These are phyloP conservation scores for Chaetodon trifasciatus DNA, from an alignment of 2,797 vertebrate genomes.

Conservation along the genomic window DNA sequence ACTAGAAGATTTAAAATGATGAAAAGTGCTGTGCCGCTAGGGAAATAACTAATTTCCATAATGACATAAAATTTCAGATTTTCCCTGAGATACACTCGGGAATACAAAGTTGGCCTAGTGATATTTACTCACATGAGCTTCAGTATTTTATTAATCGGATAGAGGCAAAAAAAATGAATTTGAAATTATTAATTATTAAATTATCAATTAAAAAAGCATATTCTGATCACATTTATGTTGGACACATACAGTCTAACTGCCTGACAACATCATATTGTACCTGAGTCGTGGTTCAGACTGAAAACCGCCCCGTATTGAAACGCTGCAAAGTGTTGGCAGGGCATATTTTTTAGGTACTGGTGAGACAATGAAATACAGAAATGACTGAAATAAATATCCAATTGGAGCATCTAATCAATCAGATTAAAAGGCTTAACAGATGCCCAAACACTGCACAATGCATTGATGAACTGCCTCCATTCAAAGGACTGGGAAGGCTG, in stretches of 20 bases:
- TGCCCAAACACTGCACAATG: neutral
- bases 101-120: neutral
- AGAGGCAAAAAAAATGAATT: neutral
- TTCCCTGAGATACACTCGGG: neutral
- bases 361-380: neutral
- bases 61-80: constrained; percentile 16
- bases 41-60: constrained; percentile 4
- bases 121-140: neutral
- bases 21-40: constrained; percentile 48
- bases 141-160: too few relatives aligned
- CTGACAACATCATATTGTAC: neutral
- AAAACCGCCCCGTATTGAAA: neutral
- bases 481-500: neutral
- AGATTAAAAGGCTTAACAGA: neutral
- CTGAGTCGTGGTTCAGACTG: constrained; percentile 7
- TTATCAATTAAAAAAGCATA: neutral
- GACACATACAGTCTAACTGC: neutral
- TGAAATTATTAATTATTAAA: too few relatives aligned
- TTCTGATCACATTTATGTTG: neutral
- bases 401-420: neutral
- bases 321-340: too few relatives aligned
- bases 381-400: too few relatives aligned
- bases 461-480: neutral
- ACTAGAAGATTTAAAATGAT: constrained; percentile 16
- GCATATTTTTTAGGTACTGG: neutral